Percentiles rank a stretch among this genome's conserved stretches.
Evolutionary conservation across 2,113 vertebrate species (phyloP).

Genomic region (Actenoides hombroni): DNA sequence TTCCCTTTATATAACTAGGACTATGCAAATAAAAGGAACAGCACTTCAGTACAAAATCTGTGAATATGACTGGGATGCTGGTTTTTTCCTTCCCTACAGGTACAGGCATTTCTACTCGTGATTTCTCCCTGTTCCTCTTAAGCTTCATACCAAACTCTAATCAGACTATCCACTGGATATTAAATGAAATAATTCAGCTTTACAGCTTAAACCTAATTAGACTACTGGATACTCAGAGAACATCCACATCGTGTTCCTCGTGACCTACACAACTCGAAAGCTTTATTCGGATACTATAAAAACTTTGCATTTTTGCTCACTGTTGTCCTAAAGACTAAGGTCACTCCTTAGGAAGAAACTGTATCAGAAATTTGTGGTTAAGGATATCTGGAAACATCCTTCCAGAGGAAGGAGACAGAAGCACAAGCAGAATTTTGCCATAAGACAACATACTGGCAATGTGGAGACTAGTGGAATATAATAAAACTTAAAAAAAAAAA

Average conservation of each 20-base stretch:
- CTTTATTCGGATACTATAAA: background rate
- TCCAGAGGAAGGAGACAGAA: background rate
- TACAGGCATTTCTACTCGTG: background rate
- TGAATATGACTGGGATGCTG: background rate
- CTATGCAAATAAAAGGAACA: background rate
- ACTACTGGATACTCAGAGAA: background rate
- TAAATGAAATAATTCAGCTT: slow-evolving; percentile 15
- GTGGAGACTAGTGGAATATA: background rate
- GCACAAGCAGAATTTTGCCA: background rate
- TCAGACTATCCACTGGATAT: background rate
- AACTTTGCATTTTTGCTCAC: background rate
- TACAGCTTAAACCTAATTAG: background rate
- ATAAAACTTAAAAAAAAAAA: background rate
- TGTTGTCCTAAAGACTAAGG: background rate
- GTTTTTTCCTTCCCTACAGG: background rate
- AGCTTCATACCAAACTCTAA: background rate
- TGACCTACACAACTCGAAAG: background rate
- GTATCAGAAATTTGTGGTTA: background rate
- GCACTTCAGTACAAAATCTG: background rate
- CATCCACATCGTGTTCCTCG: background rate
- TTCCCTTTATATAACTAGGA: background rate
- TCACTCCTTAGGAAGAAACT: background rate
- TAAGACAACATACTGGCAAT: background rate
- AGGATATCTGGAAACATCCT: background rate
- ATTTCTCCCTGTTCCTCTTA: background rate